Percentiles rank a stretch among this genome's conserved stretches.
Conservation (phyloP, 1,140 invertebrate genomes). For the Lerema accius region DNA sequence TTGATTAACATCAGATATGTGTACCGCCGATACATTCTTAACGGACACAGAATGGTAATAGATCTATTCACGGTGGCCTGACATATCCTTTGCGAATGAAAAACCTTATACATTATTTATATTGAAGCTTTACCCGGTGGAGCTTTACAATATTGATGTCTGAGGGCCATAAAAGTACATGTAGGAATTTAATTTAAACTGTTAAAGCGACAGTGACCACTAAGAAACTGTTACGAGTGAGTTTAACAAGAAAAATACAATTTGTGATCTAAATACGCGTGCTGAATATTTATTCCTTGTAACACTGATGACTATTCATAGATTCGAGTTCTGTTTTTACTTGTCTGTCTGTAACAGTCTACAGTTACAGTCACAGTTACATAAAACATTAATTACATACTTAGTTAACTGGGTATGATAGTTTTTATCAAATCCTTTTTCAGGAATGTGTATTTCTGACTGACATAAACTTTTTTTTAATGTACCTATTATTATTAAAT, state of each 20-base stretch:
- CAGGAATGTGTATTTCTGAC: too few species aligned
- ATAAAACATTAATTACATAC: background rate
- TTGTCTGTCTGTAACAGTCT: background rate
- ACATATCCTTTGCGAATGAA: constrained; percentile 22
- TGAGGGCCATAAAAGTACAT: constrained; percentile 6
- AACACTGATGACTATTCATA: background rate
- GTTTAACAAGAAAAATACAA: background rate
- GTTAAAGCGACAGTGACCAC: background rate
- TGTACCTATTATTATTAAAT: too few species aligned
- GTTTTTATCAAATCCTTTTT: too few species aligned
- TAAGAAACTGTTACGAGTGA: background rate
- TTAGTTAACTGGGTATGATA: too few species aligned
- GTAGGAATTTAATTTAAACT: constrained; percentile 11
- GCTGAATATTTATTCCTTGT: background rate
- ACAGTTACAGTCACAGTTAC: background rate
- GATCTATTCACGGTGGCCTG: constrained; percentile 19
- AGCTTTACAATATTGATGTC: constrained; percentile 11
- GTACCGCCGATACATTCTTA: constrained; percentile 16
- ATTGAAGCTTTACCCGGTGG: constrained; percentile 5
- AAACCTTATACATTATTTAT: constrained; percentile 26
- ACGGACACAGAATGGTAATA: constrained; percentile 25
- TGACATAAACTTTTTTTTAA: too few species aligned
- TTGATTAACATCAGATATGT: constrained; percentile 52
- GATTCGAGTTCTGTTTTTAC: background rate
- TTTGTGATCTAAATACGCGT: background rate